Conservation (phyloP, 2,113 vertebrate genomes). For the Strigops habroptila region DNA sequence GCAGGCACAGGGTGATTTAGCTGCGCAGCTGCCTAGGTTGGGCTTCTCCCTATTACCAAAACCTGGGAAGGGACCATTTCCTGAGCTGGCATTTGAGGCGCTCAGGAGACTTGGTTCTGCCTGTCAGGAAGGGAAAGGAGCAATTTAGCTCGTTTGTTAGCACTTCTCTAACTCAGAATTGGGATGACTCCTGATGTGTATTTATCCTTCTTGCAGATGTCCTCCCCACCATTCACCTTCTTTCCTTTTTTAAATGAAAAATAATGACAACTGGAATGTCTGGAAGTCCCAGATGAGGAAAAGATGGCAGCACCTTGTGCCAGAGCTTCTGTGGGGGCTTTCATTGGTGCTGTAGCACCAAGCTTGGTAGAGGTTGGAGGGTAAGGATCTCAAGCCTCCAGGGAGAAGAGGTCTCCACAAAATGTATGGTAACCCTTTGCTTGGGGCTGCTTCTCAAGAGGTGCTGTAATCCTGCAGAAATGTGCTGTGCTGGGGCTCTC, state of each 20-base stretch:
- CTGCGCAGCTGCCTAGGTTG: not conserved
- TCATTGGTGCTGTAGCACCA: not conserved
- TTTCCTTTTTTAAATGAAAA: not conserved
- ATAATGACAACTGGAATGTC: not conserved
- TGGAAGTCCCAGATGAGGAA: not conserved
- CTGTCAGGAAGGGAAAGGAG: not conserved
- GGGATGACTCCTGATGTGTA: not conserved
- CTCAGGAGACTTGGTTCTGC: not conserved
- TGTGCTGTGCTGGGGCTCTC: not conserved
- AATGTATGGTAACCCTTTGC: not conserved
- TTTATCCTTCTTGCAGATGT: not conserved
- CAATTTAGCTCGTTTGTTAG: not conserved
- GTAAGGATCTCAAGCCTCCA: not conserved
- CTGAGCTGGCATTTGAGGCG: accelerated
- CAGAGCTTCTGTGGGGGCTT: not conserved
- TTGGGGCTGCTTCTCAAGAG: not conserved
- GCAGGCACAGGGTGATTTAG: not conserved
- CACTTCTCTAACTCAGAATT: not conserved
- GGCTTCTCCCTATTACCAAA: not conserved
- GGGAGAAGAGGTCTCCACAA: not conserved
- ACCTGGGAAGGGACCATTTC: not conserved
- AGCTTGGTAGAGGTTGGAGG: not conserved
- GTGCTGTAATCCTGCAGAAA: not conserved
- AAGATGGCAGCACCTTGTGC: not conserved
- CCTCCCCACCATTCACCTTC: not conserved